Base-by-base conservation (phyloP, 2,797 vertebrate genomes). In the Halcyon badia region DNA sequence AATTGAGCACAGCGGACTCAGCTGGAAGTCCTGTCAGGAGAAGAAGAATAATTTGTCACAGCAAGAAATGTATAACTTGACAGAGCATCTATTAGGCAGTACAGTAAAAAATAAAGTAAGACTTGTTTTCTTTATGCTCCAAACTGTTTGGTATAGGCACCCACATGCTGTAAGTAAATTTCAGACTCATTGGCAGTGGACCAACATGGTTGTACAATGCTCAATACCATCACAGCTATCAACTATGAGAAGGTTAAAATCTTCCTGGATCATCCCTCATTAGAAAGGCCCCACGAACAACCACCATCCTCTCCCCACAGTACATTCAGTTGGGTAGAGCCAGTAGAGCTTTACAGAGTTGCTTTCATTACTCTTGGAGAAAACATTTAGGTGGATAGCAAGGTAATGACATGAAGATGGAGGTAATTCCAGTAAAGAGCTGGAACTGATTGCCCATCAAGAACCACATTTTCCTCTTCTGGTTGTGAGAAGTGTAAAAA, bases 1-100 rank as follows among this genome's bases (percentile, higher is more conserved):
- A 98, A 98, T 98, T 98, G 98, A 98, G 98, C 98, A 98, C 80
- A 98, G 97, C 95, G 39, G 97, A 98, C 96, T 97, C 98, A 98
- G 98, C 97, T 80, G 97, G 98, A 76, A 96, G 97, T 97, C 98
- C 97, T 98, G 98, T 98, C 98, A 98, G 96, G 87, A 97, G 96
- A 82, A 88, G 96, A 97, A 97, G 97, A 98, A 98, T 98, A 97
- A 98, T 98, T 98, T 98, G 98, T 98, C 98, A 97, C 98, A 98
- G 98, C 97, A 97, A 86, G 97, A 97, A 96, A 94, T 94, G 84
- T 91, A 78, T 80, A 89, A 88, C 91, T 97, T 94, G 58, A 96
- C 97, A 95, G 94, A 97, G 71, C 96, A 96, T 98, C 96, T 96
- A 97, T 98, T 97, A 97, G 96, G 51, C 20, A 13, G 68, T 90